Conservation (phyloP, 2,113 vertebrate genomes). For the Typhlomys cinereus region DNA sequence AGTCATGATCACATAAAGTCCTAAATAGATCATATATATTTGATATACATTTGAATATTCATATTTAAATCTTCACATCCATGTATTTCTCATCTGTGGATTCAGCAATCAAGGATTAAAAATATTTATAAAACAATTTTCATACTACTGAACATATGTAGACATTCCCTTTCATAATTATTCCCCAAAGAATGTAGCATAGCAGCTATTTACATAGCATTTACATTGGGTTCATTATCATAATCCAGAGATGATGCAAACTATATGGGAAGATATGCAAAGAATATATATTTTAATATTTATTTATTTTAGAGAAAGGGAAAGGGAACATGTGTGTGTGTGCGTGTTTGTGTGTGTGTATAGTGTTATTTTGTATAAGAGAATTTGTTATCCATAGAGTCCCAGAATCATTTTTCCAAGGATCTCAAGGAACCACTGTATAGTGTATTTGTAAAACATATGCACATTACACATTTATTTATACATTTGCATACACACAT, state of each 20-base stretch:
- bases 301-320: no score
- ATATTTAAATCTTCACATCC: neutral
- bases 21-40: no score
- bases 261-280: neutral
- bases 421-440: neutral
- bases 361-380: neutral
- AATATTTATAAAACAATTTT: neutral
- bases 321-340: no score
- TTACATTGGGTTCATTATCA: neutral
- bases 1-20: neutral
- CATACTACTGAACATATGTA: neutral
- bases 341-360: neutral
- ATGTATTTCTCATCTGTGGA: neutral
- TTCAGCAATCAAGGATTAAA: neutral
- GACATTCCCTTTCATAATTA: no score
- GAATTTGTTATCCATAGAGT: neutral
- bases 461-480: neutral
- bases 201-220: neutral
- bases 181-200: neutral
- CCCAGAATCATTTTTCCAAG: neutral
- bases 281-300: no score
- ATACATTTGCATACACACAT: neutral
- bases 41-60: neutral
- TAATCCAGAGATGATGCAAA: neutral
- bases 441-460: neutral